phyloP scores from a whole-genome alignment of 2,888 invertebrate species.

The Ctena decussata region DNA sequence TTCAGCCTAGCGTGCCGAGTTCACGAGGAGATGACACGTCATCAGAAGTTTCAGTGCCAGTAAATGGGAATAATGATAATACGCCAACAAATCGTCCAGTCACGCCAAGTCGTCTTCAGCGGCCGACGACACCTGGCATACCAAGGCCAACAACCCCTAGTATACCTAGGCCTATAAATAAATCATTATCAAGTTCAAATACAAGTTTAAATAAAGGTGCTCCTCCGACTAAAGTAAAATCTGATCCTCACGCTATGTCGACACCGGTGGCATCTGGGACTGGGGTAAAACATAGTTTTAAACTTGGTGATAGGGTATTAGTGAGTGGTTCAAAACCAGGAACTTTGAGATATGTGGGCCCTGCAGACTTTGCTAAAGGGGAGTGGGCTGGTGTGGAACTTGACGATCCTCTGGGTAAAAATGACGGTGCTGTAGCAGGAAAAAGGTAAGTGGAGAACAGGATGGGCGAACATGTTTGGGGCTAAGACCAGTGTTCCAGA shows the following conservation, averaged over 20 bases:
- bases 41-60: constrained; percentile 53
- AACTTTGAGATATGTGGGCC: constrained; percentile 94
- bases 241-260: constrained; percentile 44
- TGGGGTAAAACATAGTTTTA: constrained; percentile 68
- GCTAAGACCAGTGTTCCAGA: no score
- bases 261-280: constrained; percentile 50
- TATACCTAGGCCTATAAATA: constrained; percentile 56
- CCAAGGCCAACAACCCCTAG: constrained; percentile 56
- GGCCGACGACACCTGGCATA: constrained; percentile 59
- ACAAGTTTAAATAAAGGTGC: constrained; percentile 73
- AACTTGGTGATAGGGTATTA: constrained; percentile 84
- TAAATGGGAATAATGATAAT: constrained; percentile 56
- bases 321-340: constrained; percentile 91
- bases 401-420: constrained; percentile 97
- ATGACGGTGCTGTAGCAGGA: constrained; percentile 97
- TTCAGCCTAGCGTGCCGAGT: constrained; percentile 48
- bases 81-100: constrained; percentile 50
- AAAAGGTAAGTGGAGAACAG: constrained; percentile 94
- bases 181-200: constrained; percentile 75
- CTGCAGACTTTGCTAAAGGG: constrained; percentile 96
- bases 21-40: constrained; percentile 51
- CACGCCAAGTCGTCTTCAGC: constrained; percentile 52
- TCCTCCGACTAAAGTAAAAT: constrained; percentile 61
- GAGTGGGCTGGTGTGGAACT: constrained; percentile 99
- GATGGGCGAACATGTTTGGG: no score